Percentiles rank a stretch among this genome's conserved stretches.
Evolutionary conservation across 53 echinoderm and acorn worm species (phyloP).

Genomic region (Apostichopus leukothele): DNA sequence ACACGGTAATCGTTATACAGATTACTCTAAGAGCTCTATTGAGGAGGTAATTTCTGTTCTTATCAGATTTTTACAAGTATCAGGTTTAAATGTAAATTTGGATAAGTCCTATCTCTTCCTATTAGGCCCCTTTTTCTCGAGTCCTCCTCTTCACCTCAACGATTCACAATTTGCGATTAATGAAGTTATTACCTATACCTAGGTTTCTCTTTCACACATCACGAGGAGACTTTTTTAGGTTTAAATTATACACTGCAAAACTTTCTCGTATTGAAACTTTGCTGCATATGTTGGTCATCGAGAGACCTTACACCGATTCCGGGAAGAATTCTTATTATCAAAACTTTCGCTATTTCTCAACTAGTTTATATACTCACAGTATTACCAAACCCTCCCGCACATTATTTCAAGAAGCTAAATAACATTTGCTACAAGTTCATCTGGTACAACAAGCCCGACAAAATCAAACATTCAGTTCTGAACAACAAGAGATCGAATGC

Average conservation of each 20-base stretch:
- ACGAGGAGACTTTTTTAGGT: not conserved
- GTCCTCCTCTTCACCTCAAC: too few species aligned
- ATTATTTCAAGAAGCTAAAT: too few species aligned
- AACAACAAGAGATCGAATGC: too few species aligned
- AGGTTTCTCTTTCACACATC: not conserved
- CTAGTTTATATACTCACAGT: too few species aligned
- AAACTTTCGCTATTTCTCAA: too few species aligned
- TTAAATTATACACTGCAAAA: not conserved
- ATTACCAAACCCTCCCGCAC: not conserved
- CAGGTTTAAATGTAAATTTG: not conserved
- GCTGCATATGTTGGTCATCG: not conserved
- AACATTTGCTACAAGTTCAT: too few species aligned
- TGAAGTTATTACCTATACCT: not conserved
- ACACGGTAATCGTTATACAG: not conserved
- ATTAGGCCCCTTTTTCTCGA: not conserved
- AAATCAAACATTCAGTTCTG: not conserved
- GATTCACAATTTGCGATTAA: not conserved
- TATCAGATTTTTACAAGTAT: not conserved
- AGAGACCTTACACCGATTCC: not conserved
- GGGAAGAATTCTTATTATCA: not conserved
- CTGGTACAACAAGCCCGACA: not conserved
- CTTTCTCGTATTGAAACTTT: not conserved
- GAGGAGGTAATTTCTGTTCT: not conserved
- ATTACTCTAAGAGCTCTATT: not conserved
- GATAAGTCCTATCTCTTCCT: not conserved